Evolutionary conservation across 2,888 invertebrate genomes (phyloP).

Genomic region (Parnassius glacialis): DNA sequence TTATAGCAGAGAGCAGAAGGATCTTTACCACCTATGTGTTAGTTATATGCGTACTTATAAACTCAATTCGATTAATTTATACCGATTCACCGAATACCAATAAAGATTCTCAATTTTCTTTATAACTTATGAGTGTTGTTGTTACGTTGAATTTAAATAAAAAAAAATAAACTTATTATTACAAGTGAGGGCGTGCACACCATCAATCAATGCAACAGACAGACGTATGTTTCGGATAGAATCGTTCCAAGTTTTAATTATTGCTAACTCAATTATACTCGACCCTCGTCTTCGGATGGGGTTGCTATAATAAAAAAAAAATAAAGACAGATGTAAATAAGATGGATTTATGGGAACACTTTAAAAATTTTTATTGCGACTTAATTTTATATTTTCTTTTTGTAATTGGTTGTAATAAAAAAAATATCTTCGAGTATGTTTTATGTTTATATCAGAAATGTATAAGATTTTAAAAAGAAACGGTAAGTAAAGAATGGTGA

Average conservation of each 20-base stretch:
- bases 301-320: constrained; percentile 23
- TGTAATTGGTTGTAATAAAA: neutral
- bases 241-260: constrained; percentile 40
- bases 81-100: neutral
- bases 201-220: constrained; percentile 34
- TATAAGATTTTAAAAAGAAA: neutral
- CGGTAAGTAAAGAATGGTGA: neutral
- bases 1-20: too few relatives aligned
- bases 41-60: too few relatives aligned
- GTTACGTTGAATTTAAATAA: constrained; percentile 11
- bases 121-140: constrained; percentile 1
- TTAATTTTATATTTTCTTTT: too few relatives aligned
- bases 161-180: constrained; percentile 4
- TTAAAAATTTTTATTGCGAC: constrained; percentile 8
- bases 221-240: constrained; percentile 28
- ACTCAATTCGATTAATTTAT: too few relatives aligned
- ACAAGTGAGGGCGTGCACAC: constrained; percentile 20
- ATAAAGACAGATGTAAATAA: constrained; percentile 25
- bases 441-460: neutral
- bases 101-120: neutral
- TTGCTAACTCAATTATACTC: constrained; percentile 37
- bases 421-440: too few relatives aligned
- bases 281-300: constrained; percentile 26
- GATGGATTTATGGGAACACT: constrained; percentile 24
- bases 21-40: too few relatives aligned